Evolutionary conservation across 2,888 invertebrate species (phyloP).

Genomic region (Chaetogeoica ovagalla): DNA sequence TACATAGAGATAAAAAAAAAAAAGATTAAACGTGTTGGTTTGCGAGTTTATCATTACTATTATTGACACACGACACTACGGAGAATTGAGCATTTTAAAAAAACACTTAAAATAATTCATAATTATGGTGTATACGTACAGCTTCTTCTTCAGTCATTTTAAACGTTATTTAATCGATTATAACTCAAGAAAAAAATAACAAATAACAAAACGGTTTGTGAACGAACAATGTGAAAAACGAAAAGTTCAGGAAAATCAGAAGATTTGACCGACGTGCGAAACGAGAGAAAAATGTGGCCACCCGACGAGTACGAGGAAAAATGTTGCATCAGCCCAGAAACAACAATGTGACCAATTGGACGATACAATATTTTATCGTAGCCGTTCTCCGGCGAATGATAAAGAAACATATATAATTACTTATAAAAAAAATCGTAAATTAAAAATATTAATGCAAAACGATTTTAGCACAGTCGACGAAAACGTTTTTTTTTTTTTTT

Average conservation of each 20-base stretch:
- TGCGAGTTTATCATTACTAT: too few species aligned
- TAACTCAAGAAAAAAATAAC: not conserved
- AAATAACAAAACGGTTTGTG: not conserved
- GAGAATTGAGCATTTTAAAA: not conserved
- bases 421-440: not conserved
- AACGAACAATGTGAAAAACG: not conserved
- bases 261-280: slow-evolving; percentile 1
- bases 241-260: not conserved
- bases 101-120: not conserved
- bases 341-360: slow-evolving; percentile 47
- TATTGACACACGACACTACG: not conserved
- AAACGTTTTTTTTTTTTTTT: not conserved
- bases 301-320: slow-evolving; percentile 18
- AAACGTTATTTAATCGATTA: slow-evolving; percentile 28
- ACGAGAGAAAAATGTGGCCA: slow-evolving; percentile 31
- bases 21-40: too few species aligned
- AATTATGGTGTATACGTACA: slow-evolving; percentile 59
- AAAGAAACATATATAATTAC: not conserved
- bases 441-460: not conserved
- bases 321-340: slow-evolving; percentile 53
- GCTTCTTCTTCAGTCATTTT: slow-evolving; percentile 65
- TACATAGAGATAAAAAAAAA: too few species aligned
- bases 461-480: not conserved
- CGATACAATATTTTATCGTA: slow-evolving; percentile 28
- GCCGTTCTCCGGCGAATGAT: slow-evolving; percentile 3